Evolutionary conservation across 2,888 invertebrate genomes (phyloP).

Genomic region (Mactromeris polynyma): DNA sequence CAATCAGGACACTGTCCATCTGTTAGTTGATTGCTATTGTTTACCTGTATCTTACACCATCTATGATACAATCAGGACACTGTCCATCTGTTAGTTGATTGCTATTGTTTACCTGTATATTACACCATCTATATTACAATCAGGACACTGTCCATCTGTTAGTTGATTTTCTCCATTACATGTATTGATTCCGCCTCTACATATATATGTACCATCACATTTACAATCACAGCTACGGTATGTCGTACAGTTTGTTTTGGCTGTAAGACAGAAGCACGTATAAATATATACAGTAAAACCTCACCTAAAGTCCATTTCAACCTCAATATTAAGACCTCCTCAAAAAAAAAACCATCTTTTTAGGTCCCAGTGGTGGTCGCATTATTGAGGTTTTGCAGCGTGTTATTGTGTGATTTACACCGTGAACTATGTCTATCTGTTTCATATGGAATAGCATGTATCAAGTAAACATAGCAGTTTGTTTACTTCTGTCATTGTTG

Average conservation of each 20-base stretch:
- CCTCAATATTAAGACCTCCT: no score
- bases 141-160: constrained; percentile 51
- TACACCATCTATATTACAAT: constrained; percentile 43
- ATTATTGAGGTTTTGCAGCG: no score
- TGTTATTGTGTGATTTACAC: no score
- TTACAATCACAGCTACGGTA: constrained; percentile 74
- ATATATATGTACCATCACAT: constrained; percentile 80
- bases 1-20: not conserved
- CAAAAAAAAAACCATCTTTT: no score
- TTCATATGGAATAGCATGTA: no score
- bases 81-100: not conserved
- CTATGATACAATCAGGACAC: constrained; percentile 50
- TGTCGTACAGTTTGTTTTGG: constrained; percentile 51
- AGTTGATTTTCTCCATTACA: constrained; percentile 55
- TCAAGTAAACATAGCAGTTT: no score
- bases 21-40: not conserved
- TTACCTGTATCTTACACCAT: constrained; percentile 34
- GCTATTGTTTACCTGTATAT: constrained; percentile 47
- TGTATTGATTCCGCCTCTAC: constrained; percentile 66
- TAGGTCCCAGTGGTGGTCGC: no score
- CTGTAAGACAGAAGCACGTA: constrained; percentile 25
- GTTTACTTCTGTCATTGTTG: no score
- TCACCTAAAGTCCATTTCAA: no score
- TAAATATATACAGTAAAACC: no score
- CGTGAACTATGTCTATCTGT: no score